Percentiles rank a stretch among this genome's conserved stretches.
Evolutionary conservation across 2,888 invertebrate species (phyloP).

Genomic region (Cerastis leucographa): DNA sequence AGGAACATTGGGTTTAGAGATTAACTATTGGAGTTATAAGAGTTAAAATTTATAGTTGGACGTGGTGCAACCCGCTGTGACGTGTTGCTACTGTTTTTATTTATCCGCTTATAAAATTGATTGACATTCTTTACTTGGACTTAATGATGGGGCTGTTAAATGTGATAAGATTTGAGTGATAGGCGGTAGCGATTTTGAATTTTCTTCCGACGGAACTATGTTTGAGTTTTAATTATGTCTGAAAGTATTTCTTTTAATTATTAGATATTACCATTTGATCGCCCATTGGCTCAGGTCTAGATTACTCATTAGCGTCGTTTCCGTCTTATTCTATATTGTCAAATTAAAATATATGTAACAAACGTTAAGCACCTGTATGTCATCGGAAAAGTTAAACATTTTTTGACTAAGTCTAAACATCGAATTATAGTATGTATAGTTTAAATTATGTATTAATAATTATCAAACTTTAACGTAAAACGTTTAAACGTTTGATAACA

Average conservation of each 20-base stretch:
- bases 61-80: slow-evolving; percentile 71
- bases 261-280: neutral
- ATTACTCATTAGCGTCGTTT: neutral
- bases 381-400: neutral
- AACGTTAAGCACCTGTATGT: too few species aligned
- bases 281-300: too few species aligned
- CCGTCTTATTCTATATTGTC: neutral
- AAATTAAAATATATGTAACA: neutral
- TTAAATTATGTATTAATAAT: too few species aligned
- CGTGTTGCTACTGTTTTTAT: slow-evolving; percentile 85
- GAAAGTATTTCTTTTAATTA: neutral
- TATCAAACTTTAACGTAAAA: too few species aligned
- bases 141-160: slow-evolving; percentile 74
- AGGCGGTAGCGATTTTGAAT: slow-evolving; percentile 61
- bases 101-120: slow-evolving; percentile 87
- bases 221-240: neutral
- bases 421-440: too few species aligned
- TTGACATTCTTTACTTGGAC: slow-evolving; percentile 83
- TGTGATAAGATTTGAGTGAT: slow-evolving; percentile 34
- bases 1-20: slow-evolving; percentile 77
- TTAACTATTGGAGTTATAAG: slow-evolving; percentile 78
- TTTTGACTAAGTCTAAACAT: neutral
- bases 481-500: too few species aligned
- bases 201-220: neutral
- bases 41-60: slow-evolving; percentile 81